These are phyloP conservation scores for Cephus cinctus DNA, from an alignment of 1,140 invertebrate species.

Conservation along the genomic window DNA sequence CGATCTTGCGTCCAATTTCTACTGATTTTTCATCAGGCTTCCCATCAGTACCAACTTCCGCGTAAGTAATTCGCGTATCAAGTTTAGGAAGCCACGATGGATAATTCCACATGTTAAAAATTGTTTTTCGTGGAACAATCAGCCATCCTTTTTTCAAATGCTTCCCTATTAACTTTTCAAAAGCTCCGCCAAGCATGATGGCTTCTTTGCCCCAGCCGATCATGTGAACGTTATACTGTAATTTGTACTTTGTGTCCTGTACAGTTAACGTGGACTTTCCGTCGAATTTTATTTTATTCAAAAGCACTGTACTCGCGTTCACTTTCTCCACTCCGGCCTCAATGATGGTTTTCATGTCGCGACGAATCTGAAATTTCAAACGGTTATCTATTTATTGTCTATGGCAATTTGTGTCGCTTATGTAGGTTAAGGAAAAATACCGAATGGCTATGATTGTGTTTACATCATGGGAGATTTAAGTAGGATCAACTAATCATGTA, in stretches of 20 bases:
- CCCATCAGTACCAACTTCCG: slow-evolving; percentile 23
- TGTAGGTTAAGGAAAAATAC: not conserved
- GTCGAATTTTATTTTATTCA: slow-evolving; percentile 33
- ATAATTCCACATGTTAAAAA: slow-evolving; percentile 27
- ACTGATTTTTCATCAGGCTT: slow-evolving; percentile 24
- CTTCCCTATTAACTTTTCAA: slow-evolving; percentile 33
- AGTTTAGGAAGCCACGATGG: slow-evolving; percentile 28
- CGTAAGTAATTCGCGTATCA: slow-evolving; percentile 29
- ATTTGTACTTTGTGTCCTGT: slow-evolving; percentile 23
- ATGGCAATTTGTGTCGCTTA: not conserved
- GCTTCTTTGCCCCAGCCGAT: slow-evolving; percentile 37
- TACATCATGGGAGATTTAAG: not conserved
- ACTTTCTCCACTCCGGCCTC: slow-evolving; percentile 30
- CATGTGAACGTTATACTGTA: slow-evolving; percentile 36
- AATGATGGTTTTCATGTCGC: slow-evolving; percentile 25
- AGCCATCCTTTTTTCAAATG: slow-evolving; percentile 36
- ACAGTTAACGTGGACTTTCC: slow-evolving; percentile 21
- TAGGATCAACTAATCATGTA: too few species aligned
- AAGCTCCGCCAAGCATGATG: slow-evolving; percentile 22
- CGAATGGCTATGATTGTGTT: not conserved
- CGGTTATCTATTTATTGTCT: not conserved
- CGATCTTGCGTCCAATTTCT: slow-evolving; percentile 20
- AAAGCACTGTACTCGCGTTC: slow-evolving; percentile 22
- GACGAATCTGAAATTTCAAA: slow-evolving; percentile 24
- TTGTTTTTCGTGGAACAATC: slow-evolving; percentile 29